phyloP scores from a whole-genome alignment of 2,888 invertebrate genomes.

The Aricia artaxerxes region DNA sequence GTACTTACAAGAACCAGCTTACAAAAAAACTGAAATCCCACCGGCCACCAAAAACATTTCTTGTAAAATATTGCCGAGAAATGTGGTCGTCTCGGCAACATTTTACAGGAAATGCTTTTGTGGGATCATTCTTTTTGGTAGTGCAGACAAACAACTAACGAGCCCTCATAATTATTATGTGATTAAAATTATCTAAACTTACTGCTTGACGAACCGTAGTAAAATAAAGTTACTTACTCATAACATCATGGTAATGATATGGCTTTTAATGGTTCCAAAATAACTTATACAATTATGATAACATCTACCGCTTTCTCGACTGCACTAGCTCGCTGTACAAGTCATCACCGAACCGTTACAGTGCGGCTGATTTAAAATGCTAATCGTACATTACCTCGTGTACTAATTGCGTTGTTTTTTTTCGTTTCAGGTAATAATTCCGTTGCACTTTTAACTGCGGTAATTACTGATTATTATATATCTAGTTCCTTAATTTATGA shows the following conservation, averaged over 20 bases:
- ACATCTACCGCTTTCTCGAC: background rate
- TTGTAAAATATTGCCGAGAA: too few species aligned
- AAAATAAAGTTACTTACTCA: background rate
- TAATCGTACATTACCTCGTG: slow-evolving; percentile 16
- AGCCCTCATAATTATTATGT: too few species aligned
- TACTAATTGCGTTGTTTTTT: slow-evolving; percentile 22
- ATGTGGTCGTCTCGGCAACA: too few species aligned
- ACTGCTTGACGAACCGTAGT: background rate
- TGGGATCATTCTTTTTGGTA: too few species aligned
- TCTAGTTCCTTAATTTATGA: background rate
- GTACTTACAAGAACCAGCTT: too few species aligned
- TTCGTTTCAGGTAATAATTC: slow-evolving; percentile 22
- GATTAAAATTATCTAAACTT: too few species aligned
- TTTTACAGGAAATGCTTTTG: too few species aligned
- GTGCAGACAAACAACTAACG: too few species aligned
- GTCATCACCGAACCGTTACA: background rate
- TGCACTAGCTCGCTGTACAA: background rate
- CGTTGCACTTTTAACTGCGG: background rate
- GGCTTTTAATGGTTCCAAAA: background rate
- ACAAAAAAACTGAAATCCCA: too few species aligned
- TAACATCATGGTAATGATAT: background rate
- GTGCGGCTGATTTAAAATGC: background rate
- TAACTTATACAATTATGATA: background rate
- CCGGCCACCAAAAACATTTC: too few species aligned
- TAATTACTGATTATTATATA: slow-evolving; percentile 11